Evolutionary conservation across 2,888 invertebrate genomes (phyloP), one percentile per base, ranked within the genome.

Genomic region (Melanophora roralis): DNA sequence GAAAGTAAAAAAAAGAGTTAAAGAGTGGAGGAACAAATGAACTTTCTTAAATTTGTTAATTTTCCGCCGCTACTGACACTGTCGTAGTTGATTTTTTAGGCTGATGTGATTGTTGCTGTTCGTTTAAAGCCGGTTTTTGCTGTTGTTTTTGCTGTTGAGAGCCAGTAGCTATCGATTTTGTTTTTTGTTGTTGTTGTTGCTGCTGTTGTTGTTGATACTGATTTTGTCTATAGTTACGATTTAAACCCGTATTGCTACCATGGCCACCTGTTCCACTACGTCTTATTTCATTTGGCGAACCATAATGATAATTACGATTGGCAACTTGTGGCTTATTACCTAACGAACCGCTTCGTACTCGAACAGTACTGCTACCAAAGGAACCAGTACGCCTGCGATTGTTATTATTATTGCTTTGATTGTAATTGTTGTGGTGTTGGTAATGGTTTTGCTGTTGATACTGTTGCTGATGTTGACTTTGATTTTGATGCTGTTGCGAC

Each of bases 241-340:
- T 87, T 79, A 87, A 82, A 53, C 88, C 87, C 45, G 86, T 85
- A 69, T 86, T 89, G 78, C 87, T 89, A 40, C 83, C 83, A 68
- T 67, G 74, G 62, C 86, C 86, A 64, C 86, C 86, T 19, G 83
- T 83, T 72, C 83, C 84, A 65, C 84, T 83, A n/a, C 89, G 88
- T 43, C 89, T 86, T 40, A 88, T 59, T 67, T 89, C 89, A 69
- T 85, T 85, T 68, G 86, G 86, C 23, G 85, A 83, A 45, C 88
- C 87, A 81, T 89, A 88, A 76, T 86, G 88, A 83, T 88, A 85
- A 55, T 88, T 89, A 21, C 89, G 87, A 84, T 87, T 86, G 1
- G 84, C 89, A 67, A 88, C 85, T 84, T 89, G 90, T 12, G 90
- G 88, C 79, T 89, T 89, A 60, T 89, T 89, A 62, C 90, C 89